Evolutionary conservation across 64 coral and sea anemone genomes (phyloP).

Genomic region (Pachyseris speciosa): DNA sequence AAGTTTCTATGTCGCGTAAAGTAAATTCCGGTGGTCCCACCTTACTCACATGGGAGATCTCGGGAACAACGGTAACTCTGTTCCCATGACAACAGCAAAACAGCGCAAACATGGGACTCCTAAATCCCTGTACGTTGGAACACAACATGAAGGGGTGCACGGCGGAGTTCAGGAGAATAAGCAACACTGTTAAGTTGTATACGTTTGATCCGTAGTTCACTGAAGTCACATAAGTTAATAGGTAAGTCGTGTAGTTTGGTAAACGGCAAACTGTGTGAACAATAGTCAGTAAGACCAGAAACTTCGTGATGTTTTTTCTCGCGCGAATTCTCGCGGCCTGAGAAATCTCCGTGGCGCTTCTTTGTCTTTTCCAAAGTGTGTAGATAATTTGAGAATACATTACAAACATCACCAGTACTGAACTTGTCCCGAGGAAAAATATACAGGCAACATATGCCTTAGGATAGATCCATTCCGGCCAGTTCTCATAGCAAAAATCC

Average conservation of each 20-base stretch:
- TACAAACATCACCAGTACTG: conserved; percentile 54
- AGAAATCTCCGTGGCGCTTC: conserved; percentile 36
- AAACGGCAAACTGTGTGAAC: conserved; percentile 52
- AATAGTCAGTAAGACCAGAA: conserved; percentile 43
- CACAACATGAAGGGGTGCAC: conserved; percentile 58
- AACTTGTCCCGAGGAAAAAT: conserved; percentile 48
- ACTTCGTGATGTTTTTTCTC: conserved; percentile 48
- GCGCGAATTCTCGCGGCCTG: conserved; percentile 42
- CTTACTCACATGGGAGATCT: not conserved
- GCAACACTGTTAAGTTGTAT: conserved; percentile 60
- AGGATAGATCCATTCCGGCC: conserved; percentile 52
- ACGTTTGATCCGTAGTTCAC: conserved; percentile 45
- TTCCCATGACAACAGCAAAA: not conserved
- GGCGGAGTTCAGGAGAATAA: conserved; percentile 45
- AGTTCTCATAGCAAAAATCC: conserved; percentile 45
- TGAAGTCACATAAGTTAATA: conserved; percentile 22
- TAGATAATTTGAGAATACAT: conserved; percentile 62
- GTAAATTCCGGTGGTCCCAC: not conserved
- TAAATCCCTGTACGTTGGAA: conserved; percentile 45
- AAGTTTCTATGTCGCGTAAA: not conserved
- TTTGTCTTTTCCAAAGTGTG: conserved; percentile 39
- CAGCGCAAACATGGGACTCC: not conserved
- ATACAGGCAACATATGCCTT: conserved; percentile 54
- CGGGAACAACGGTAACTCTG: not conserved
- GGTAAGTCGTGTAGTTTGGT: conserved; percentile 66